phyloP scores from a whole-genome alignment of 2,113 vertebrate genomes.

The Syrmaticus mikado region DNA sequence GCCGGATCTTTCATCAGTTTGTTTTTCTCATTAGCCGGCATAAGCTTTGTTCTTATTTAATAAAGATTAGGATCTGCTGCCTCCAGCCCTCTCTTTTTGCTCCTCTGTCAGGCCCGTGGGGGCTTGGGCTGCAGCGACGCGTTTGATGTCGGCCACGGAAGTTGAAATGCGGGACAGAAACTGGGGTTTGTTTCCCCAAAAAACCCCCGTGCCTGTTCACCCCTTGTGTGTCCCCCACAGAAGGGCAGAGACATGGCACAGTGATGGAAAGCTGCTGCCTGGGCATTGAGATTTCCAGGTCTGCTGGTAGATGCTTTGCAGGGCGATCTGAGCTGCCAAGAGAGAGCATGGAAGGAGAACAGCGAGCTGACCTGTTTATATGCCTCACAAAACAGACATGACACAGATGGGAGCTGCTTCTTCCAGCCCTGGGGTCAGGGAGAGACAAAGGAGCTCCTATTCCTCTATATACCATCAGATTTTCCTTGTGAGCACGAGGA shows the following conservation, averaged over 20 bases:
- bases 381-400: not conserved
- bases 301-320: not conserved
- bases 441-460: not conserved
- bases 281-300: not conserved
- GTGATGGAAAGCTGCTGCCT: not conserved
- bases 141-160: constrained; percentile 45
- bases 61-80: constrained; percentile 79
- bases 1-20: constrained; percentile 73
- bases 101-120: constrained; percentile 63
- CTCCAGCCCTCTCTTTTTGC: constrained; percentile 73
- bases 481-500: not conserved
- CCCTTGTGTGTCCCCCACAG: not conserved
- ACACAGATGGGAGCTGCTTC: not conserved
- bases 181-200: not conserved
- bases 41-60: constrained; percentile 79
- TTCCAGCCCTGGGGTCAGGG: not conserved
- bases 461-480: not conserved
- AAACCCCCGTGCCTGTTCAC: not conserved
- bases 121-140: constrained; percentile 60
- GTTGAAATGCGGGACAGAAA: constrained; percentile 58
- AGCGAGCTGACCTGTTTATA: not conserved
- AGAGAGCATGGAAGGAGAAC: not conserved
- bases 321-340: not conserved
- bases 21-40: constrained; percentile 77
- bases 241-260: not conserved